phyloP scores from a whole-genome alignment of 2,113 vertebrate genomes.

The Mormyrus iriodes region DNA sequence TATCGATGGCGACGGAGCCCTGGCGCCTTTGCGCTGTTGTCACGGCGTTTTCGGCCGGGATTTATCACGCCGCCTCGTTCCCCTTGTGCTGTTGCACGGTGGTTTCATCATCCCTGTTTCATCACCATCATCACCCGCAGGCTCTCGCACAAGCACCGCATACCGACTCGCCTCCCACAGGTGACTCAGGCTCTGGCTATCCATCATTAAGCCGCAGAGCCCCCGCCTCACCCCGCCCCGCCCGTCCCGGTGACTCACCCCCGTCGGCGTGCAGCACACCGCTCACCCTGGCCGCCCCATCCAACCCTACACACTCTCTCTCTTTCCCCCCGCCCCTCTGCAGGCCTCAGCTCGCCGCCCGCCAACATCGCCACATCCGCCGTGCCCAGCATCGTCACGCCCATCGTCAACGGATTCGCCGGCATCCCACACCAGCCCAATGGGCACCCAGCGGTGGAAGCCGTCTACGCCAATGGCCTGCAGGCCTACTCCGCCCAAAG shows the following conservation, averaged over 20 bases:
- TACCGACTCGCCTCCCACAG: conserved; percentile 63
- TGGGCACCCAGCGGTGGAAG: conserved; percentile 84
- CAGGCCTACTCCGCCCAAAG: conserved; percentile 93
- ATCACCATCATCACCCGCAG: conserved; percentile 54
- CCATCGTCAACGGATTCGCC: conserved; percentile 86
- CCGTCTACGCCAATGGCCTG: conserved; percentile 88
- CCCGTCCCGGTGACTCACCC: background rate
- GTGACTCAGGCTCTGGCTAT: conserved; percentile 50
- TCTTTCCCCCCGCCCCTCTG: background rate
- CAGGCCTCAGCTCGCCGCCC: conserved; percentile 90
- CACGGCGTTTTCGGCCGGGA: background rate
- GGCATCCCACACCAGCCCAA: conserved; percentile 87
- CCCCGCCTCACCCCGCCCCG: background rate
- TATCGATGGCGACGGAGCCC: background rate
- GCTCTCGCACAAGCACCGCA: conserved; percentile 53
- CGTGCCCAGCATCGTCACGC: conserved; percentile 83
- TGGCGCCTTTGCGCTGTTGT: background rate
- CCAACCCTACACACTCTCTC: conserved; percentile 27
- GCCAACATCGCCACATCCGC: conserved; percentile 80
- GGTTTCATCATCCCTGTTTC: conserved; percentile 63
- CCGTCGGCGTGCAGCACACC: background rate
- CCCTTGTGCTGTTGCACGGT: conserved; percentile 44
- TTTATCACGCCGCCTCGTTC: background rate
- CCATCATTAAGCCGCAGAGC: conserved; percentile 32
- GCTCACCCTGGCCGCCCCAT: background rate